Evolutionary conservation across 2,113 vertebrate genomes (phyloP).

Genomic region (Mastomys coucha): DNA sequence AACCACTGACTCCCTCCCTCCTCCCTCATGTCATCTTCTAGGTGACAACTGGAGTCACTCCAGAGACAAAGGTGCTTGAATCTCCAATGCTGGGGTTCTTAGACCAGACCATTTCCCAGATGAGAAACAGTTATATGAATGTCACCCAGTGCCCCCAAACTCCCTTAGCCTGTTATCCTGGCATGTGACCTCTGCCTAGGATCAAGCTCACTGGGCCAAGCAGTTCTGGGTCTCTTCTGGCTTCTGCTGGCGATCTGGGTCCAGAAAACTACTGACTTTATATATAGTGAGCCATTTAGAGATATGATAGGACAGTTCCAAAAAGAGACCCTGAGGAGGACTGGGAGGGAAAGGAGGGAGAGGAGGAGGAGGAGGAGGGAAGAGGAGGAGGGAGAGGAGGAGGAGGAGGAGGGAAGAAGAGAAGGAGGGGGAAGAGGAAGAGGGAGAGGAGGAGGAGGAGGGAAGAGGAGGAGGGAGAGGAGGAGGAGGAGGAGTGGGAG

Average conservation of each 20-base stretch:
- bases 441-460: too few relatives aligned
- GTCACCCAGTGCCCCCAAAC: rapidly evolving
- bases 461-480: neutral
- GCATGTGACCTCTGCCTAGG: rapidly evolving
- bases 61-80: neutral
- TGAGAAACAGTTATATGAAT: rapidly evolving
- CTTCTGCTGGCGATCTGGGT: neutral
- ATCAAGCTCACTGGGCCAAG: neutral
- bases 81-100: neutral
- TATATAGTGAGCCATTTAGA: neutral
- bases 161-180: neutral
- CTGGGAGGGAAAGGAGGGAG: neutral
- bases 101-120: neutral
- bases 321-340: rapidly evolving
- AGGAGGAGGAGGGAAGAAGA: too few relatives aligned
- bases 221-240: neutral
- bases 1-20: neutral
- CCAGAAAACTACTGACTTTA: rapidly evolving
- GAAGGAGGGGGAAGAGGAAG: neutral
- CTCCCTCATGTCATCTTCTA: neutral
- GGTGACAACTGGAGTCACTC: neutral
- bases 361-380: neutral
- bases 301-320: rapidly evolving
- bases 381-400: too few relatives aligned
- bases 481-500: too few relatives aligned